phyloP scores from a whole-genome alignment of 2,113 vertebrate genomes.

The Geococcyx californianus region DNA sequence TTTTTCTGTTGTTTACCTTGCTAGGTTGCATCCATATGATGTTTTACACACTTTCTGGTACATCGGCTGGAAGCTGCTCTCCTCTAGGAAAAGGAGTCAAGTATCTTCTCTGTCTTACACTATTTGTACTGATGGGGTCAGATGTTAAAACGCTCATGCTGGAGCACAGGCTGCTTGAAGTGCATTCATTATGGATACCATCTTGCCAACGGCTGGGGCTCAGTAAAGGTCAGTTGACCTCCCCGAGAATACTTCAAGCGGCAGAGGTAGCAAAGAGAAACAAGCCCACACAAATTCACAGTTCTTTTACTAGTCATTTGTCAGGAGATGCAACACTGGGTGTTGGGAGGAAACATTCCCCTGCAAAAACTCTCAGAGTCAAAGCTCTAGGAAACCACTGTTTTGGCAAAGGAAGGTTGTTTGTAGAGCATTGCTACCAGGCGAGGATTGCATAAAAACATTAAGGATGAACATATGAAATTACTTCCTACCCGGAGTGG shows the following conservation, averaged over 20 bases:
- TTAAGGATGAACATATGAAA: background rate
- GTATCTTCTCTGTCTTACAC: background rate
- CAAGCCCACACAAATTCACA: slow-evolving; percentile 1
- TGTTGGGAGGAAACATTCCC: background rate
- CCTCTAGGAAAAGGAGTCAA: background rate
- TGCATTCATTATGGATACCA: slow-evolving; percentile 11
- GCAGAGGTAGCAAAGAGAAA: slow-evolving; percentile 9
- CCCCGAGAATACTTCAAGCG: background rate
- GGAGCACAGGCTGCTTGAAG: background rate
- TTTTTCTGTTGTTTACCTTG: background rate
- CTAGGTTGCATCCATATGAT: fast-evolving
- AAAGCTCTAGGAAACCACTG: background rate
- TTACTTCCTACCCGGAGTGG: background rate
- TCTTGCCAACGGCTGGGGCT: background rate
- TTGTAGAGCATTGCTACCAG: background rate
- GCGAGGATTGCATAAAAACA: background rate
- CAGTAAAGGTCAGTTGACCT: slow-evolving; percentile 21
- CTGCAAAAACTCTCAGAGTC: background rate
- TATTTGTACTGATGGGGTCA: background rate
- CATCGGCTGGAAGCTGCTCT: background rate
- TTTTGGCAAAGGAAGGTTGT: background rate
- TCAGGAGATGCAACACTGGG: background rate
- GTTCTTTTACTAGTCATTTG: background rate
- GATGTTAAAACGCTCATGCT: slow-evolving; percentile 21
- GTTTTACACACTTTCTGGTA: background rate